Conservation (phyloP, 2,113 vertebrate genomes). For the Ursus arctos region DNA sequence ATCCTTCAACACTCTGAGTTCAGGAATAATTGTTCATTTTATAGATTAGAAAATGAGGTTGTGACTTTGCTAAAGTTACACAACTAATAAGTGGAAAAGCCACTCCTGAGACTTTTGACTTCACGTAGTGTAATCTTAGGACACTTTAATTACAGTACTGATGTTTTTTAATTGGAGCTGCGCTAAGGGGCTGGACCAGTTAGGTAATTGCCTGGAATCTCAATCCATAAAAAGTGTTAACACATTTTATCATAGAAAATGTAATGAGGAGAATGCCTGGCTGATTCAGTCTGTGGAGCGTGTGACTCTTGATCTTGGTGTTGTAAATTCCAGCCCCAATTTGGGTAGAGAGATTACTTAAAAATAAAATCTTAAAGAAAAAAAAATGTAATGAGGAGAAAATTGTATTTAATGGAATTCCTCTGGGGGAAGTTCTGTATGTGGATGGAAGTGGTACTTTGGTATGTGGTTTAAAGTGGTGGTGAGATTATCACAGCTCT, state of each 20-base stretch:
- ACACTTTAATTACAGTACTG: neutral
- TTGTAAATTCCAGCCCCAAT: neutral
- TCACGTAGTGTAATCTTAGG: neutral
- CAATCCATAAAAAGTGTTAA: neutral
- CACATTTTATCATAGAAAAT: neutral
- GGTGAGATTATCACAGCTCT: neutral
- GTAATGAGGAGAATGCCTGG: neutral
- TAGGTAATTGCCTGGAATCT: slow-evolving; percentile 3
- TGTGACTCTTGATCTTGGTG: neutral
- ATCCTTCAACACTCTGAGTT: neutral
- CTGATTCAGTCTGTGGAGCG: neutral
- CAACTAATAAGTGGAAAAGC: neutral
- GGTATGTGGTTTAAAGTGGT: neutral
- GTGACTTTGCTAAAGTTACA: neutral
- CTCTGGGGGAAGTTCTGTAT: neutral
- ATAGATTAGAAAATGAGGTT: neutral
- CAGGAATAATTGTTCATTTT: neutral
- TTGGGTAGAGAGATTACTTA: neutral
- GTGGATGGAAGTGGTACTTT: neutral
- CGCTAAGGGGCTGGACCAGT: neutral
- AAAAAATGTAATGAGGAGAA: neutral
- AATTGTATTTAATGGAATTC: neutral
- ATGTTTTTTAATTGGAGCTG: neutral
- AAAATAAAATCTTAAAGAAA: neutral
- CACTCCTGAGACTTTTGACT: neutral